Evolutionary conservation across 2,888 invertebrate species (phyloP).

Genomic region (Sthenelais limicola): DNA sequence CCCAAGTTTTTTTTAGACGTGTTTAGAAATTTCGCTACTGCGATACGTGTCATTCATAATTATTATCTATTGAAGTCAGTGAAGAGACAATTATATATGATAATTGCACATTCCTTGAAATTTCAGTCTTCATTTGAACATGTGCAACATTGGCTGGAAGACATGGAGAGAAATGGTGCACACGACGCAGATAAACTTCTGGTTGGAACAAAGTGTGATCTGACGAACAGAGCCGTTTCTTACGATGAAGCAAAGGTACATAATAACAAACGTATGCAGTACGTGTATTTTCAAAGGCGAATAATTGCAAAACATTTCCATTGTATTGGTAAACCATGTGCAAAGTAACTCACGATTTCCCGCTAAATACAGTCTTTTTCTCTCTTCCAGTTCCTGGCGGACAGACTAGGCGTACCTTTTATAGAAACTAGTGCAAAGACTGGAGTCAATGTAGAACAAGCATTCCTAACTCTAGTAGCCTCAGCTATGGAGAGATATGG

Average conservation of each 20-base stretch:
- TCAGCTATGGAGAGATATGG: conserved; percentile 17
- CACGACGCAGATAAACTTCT: conserved; percentile 28
- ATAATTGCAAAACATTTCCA: too few species aligned
- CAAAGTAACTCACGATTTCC: background rate
- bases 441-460: conserved; percentile 93
- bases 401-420: conserved; percentile 83
- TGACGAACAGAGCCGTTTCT: conserved; percentile 8
- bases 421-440: conserved; percentile 98
- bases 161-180: conserved; percentile 29
- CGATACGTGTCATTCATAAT: too few species aligned
- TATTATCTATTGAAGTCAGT: too few species aligned
- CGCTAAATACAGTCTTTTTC: background rate
- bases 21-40: too few species aligned
- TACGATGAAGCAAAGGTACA: conserved; percentile 34
- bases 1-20: too few species aligned
- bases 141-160: conserved; percentile 37
- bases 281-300: background rate
- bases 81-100: too few species aligned
- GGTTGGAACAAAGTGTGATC: conserved; percentile 40
- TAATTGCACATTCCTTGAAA: background rate
- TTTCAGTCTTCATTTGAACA: conserved; percentile 35
- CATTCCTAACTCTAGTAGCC: conserved; percentile 78
- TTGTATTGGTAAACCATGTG: background rate
- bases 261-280: background rate
- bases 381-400: conserved; percentile 15